A percentile compares a stretch with the other conserved stretches of the same genome.
These are phyloP conservation scores for Beris chalybata DNA, from an alignment of 2,888 invertebrate species.

Conservation along the genomic window DNA sequence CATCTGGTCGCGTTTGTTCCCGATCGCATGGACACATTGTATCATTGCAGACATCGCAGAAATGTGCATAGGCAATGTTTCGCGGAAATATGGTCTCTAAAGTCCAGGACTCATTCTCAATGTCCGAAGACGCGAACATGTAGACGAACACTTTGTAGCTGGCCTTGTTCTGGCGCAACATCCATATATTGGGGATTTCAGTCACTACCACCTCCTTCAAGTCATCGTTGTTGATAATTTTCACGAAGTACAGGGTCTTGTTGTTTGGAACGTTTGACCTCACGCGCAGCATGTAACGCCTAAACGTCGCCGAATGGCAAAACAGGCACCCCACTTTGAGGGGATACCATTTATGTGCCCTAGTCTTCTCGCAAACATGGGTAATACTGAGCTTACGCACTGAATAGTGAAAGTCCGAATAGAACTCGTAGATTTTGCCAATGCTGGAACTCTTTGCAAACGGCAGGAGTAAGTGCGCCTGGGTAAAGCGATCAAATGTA, in stretches of 20 bases:
- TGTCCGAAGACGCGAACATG: slow-evolving; percentile 5
- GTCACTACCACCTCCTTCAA: not conserved
- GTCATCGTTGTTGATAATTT: slow-evolving; percentile 9
- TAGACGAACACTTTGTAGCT: slow-evolving; percentile 27
- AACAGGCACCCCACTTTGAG: slow-evolving; percentile 25
- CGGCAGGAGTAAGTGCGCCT: not conserved
- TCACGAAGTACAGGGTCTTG: not conserved
- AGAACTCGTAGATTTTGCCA: slow-evolving; percentile 20
- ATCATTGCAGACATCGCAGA: slow-evolving; percentile 24
- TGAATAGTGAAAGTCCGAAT: slow-evolving; percentile 19
- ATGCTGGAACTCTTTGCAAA: not conserved
- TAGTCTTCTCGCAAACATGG: not conserved
- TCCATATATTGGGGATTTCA: slow-evolving; percentile 1
- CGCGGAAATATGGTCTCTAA: slow-evolving; percentile 21
- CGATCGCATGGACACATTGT: slow-evolving; percentile 19
- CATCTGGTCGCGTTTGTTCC: not conserved
- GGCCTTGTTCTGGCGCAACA: not conserved
- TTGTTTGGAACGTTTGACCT: not conserved
- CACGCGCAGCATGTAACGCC: slow-evolving; percentile 14
- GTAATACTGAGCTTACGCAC: not conserved
- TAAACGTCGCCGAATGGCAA: slow-evolving; percentile 3
- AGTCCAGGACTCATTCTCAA: slow-evolving; percentile 3
- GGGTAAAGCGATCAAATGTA: not conserved
- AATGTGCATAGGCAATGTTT: slow-evolving; percentile 2
- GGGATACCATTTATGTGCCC: slow-evolving; percentile 3